phyloP scores from a whole-genome alignment of 2,113 vertebrate genomes.

The Psilopsiagon aymara region DNA sequence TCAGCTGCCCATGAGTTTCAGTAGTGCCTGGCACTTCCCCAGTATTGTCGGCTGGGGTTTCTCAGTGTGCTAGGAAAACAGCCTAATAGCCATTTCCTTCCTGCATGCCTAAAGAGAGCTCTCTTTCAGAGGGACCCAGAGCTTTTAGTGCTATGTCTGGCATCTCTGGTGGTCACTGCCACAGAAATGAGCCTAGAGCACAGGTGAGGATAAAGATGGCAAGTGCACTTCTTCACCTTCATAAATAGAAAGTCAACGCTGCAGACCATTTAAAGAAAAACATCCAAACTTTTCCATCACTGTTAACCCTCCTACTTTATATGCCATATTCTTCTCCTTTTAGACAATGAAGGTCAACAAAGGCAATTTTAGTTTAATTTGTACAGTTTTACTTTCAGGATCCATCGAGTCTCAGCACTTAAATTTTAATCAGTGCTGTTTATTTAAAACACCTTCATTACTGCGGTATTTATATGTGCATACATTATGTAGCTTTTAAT shows the following conservation, averaged over 20 bases:
- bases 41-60: fast-evolving
- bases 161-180: neutral
- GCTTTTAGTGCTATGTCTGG: neutral
- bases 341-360: neutral
- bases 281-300: neutral
- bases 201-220: neutral
- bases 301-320: neutral
- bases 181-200: neutral
- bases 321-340: neutral
- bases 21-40: neutral
- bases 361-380: constrained; percentile 3
- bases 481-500: constrained; percentile 34
- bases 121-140: neutral
- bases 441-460: constrained; percentile 40
- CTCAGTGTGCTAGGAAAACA: neutral
- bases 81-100: neutral
- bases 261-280: neutral
- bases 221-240: neutral
- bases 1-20: neutral
- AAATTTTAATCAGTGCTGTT: neutral
- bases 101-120: neutral
- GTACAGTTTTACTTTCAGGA: neutral
- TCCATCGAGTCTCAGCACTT: neutral
- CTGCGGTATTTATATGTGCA: constrained; percentile 24
- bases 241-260: neutral